Percentiles rank a stretch among this genome's conserved stretches.
Conservation (phyloP, 2,113 vertebrate species). For the Crotophaga sulcirostris region DNA sequence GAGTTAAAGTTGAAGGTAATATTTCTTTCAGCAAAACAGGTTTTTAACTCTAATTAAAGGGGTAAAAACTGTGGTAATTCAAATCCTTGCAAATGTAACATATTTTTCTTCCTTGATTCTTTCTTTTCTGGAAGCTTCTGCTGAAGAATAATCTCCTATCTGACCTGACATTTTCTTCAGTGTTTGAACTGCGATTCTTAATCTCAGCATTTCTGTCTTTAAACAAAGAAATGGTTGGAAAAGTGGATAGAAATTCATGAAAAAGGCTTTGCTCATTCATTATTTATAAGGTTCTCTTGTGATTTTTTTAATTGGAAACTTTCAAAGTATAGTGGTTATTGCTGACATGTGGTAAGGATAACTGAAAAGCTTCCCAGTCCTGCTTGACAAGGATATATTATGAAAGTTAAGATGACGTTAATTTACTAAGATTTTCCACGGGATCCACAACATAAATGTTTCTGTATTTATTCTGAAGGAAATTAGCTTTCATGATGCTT, state of each 20-base stretch:
- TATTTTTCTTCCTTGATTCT: conserved; percentile 4
- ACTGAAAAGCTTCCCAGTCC: neutral
- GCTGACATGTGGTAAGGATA: conserved; percentile 11
- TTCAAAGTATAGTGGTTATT: neutral
- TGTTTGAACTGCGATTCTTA: conserved; percentile 18
- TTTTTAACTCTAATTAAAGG: neutral
- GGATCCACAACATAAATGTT: neutral
- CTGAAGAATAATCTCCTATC: neutral
- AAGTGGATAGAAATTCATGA: neutral
- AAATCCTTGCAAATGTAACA: neutral
- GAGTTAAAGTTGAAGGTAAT: neutral
- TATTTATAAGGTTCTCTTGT: conserved; percentile 35
- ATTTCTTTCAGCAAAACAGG: neutral
- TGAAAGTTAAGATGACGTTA: conserved; percentile 21
- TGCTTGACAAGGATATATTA: conserved; percentile 13
- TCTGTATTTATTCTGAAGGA: conserved; percentile 3
- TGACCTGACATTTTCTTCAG: conserved; percentile 51
- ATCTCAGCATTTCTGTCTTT: conserved; percentile 46
- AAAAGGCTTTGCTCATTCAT: conserved; percentile 40
- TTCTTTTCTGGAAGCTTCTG: conserved; percentile 3
- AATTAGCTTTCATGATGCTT: neutral
- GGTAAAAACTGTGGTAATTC: neutral
- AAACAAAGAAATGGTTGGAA: conserved; percentile 35
- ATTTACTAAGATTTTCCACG: neutral
- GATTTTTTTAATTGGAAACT: conserved; percentile 11